Evolutionary conservation across 2,113 vertebrate species (phyloP).

Genomic region (Notiomystis cincta): DNA sequence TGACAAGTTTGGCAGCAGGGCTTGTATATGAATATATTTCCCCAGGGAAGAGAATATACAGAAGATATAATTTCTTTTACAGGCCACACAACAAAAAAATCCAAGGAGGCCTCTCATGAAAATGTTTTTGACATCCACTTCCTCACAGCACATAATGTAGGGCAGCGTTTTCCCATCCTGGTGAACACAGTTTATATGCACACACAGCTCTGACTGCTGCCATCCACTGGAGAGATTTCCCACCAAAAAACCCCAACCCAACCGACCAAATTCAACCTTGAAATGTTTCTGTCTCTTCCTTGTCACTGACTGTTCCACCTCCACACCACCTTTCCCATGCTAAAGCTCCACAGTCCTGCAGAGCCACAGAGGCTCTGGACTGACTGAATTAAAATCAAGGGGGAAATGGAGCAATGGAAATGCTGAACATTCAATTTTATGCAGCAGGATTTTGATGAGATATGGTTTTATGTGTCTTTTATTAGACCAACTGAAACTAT

Average conservation of each 20-base stretch:
- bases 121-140: slow-evolving; percentile 27
- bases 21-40: slow-evolving; percentile 47
- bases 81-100: slow-evolving; percentile 64
- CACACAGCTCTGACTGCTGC: neutral
- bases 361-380: neutral
- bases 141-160: slow-evolving; percentile 12
- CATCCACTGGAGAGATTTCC: slow-evolving; percentile 6
- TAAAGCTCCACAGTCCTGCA: neutral
- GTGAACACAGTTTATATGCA: neutral
- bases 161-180: neutral
- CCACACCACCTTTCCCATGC: neutral
- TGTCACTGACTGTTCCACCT: neutral
- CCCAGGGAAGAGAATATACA: slow-evolving; percentile 35
- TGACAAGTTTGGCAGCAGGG: slow-evolving; percentile 65
- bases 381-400: neutral
- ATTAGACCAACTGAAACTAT: slow-evolving; percentile 32
- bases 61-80: slow-evolving; percentile 66
- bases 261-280: neutral
- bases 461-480: slow-evolving; percentile 30
- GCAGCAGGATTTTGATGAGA: slow-evolving; percentile 5
- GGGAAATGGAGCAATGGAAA: neutral
- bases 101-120: slow-evolving; percentile 30
- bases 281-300: neutral
- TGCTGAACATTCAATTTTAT: neutral
- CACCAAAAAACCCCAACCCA: neutral